Conservation (phyloP, 2,113 vertebrate species). For the Pampusana beccarii region DNA sequence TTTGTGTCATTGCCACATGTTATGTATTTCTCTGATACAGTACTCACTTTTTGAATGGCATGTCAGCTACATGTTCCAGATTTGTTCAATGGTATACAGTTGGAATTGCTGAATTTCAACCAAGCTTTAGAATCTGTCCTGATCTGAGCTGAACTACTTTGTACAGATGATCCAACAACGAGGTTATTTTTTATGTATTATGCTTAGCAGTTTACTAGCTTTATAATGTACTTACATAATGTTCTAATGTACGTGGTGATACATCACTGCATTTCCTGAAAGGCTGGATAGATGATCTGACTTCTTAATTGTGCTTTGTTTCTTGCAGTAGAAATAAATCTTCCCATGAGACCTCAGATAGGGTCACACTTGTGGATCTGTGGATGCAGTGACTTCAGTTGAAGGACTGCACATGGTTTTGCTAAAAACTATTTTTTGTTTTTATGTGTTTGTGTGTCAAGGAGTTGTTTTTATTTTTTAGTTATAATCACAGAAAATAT, state of each 20-base stretch:
- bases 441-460: not conserved
- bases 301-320: not conserved
- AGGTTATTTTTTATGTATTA: constrained; percentile 2
- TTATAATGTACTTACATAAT: not conserved
- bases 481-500: not conserved
- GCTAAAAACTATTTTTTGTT: not conserved
- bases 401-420: not conserved
- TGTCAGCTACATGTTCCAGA: not conserved
- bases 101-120: not conserved
- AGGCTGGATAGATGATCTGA: not conserved
- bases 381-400: not conserved
- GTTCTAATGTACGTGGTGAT: not conserved
- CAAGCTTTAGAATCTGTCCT: not conserved
- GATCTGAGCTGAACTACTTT: constrained; percentile 26
- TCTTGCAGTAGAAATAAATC: not conserved
- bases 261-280: not conserved
- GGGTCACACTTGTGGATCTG: not conserved
- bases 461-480: not conserved
- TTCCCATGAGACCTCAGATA: not conserved
- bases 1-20: not conserved
- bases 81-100: not conserved
- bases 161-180: not conserved
- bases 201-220: not conserved
- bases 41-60: not conserved
- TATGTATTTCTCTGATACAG: not conserved